phyloP scores from a whole-genome alignment of 2,113 vertebrate species.

The Notothenia rossii region DNA sequence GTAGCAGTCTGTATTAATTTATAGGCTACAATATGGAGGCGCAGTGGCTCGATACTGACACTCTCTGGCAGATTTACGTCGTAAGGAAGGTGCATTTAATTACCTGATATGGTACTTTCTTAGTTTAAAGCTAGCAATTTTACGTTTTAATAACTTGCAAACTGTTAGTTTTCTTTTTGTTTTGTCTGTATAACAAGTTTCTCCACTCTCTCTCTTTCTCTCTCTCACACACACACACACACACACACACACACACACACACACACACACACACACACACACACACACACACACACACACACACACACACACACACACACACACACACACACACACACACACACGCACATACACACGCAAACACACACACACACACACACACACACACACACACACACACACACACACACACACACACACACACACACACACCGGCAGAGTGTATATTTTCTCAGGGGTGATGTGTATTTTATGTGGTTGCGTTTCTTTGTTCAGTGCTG shows the following conservation, averaged over 20 bases:
- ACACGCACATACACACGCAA: neutral
- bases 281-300: neutral
- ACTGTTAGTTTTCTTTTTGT: neutral
- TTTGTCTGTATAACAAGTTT: neutral
- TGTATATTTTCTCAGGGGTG: conserved; percentile 28
- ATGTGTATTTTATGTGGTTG: conserved; percentile 3
- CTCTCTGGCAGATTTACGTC: conserved; percentile 75
- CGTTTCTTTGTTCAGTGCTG: neutral
- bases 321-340: neutral
- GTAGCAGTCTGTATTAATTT: conserved; percentile 4
- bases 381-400: neutral
- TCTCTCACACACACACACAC: neutral
- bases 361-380: neutral
- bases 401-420: conserved; percentile 19
- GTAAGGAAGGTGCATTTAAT: conserved; percentile 22
- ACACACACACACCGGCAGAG: neutral
- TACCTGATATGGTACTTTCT: conserved; percentile 11
- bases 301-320: conserved; percentile 8
- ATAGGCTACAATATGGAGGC: conserved; percentile 3
- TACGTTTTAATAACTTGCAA: neutral
- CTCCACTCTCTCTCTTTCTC: neutral
- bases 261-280: neutral
- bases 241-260: neutral
- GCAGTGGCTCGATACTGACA: conserved; percentile 80
- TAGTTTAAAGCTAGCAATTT: neutral